phyloP scores from a whole-genome alignment of 2,888 invertebrate genomes.

The Cataglyphis rosenhaueri region DNA sequence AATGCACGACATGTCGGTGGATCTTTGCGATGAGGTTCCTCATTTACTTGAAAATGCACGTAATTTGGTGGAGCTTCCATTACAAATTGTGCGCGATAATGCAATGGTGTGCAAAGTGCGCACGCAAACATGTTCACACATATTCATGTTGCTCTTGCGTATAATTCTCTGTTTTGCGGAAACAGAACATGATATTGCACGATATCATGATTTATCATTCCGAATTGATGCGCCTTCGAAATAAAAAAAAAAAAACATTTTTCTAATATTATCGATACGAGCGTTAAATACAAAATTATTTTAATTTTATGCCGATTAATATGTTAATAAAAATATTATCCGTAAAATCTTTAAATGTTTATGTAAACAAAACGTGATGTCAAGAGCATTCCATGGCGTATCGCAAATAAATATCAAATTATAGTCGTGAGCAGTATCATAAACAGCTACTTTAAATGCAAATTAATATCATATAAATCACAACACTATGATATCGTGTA shows the following conservation, averaged over 20 bases:
- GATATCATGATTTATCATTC: background rate
- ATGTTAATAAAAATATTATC: background rate
- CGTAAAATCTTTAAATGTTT: background rate
- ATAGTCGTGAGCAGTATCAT: too few species aligned
- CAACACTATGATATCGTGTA: background rate
- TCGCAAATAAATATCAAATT: background rate
- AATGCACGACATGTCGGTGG: constrained; percentile 57
- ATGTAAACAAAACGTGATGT: background rate
- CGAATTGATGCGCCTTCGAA: background rate
- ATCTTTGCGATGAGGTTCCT: constrained; percentile 35
- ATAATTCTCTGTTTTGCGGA: background rate
- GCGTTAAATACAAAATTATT: background rate
- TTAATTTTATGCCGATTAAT: background rate
- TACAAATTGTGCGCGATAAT: background rate
- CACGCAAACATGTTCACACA: background rate
- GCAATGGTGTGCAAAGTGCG: background rate
- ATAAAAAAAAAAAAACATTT: background rate
- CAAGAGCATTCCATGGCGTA: background rate
- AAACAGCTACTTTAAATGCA: background rate
- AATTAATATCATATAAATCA: constrained; percentile 14
- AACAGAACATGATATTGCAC: background rate
- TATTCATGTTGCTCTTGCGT: background rate
- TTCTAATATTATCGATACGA: background rate
- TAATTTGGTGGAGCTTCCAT: constrained; percentile 25
- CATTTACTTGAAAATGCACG: constrained; percentile 33